phyloP scores from a whole-genome alignment of 2,113 vertebrate species.

The Eleginops maclovinus region DNA sequence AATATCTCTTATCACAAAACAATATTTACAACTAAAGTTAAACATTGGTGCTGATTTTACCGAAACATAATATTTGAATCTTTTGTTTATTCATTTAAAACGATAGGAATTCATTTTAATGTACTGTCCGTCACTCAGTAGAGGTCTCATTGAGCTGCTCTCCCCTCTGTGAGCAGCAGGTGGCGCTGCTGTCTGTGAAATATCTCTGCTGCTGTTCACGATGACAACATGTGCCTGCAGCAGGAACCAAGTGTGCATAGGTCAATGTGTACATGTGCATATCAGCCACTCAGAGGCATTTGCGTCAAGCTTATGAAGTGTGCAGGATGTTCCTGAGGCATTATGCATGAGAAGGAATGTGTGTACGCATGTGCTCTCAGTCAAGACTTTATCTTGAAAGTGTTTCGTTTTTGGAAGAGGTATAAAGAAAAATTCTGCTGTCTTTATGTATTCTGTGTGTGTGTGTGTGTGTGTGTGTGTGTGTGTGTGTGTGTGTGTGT shows the following conservation, averaged over 20 bases:
- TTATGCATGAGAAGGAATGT: constrained; percentile 57
- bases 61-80: neutral
- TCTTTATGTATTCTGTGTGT: constrained; percentile 39
- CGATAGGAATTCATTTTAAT: neutral
- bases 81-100: neutral
- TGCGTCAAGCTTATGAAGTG: constrained; percentile 68
- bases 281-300: constrained; percentile 60
- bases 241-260: constrained; percentile 14
- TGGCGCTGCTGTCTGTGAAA: constrained; percentile 70
- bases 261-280: constrained; percentile 61
- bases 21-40: neutral
- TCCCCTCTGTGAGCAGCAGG: constrained; percentile 62
- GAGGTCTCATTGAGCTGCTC: neutral
- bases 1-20: neutral
- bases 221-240: constrained; percentile 32
- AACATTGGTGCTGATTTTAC: neutral
- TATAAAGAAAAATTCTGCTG: constrained; percentile 67
- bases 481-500: constrained; percentile 1
- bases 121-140: neutral
- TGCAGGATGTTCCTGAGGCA: constrained; percentile 56
- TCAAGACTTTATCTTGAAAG: constrained; percentile 42
- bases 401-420: constrained; percentile 54
- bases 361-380: constrained; percentile 9
- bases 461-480: constrained; percentile 19
- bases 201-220: constrained; percentile 6